Percentiles rank a stretch among this genome's conserved stretches.
Conservation (phyloP, 2,888 invertebrate genomes). For the Galerucella calmariensis region DNA sequence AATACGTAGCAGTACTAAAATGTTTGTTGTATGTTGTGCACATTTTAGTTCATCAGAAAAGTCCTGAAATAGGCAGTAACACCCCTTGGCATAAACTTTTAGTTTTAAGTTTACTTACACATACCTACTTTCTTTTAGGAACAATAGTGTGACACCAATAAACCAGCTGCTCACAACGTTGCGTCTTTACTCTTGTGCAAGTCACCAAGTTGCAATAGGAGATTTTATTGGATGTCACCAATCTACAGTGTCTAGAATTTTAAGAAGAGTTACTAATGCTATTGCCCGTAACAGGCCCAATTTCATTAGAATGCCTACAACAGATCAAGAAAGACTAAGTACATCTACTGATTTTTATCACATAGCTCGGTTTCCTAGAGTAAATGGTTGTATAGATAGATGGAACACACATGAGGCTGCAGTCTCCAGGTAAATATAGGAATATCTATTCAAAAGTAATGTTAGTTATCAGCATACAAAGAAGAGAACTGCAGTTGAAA, state of each 20-base stretch:
- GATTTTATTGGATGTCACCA: conserved; percentile 41
- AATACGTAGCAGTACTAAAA: too few relatives aligned
- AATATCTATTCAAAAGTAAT: conserved; percentile 1
- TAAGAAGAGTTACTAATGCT: conserved; percentile 25
- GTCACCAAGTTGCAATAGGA: conserved; percentile 33
- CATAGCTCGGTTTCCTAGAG: conserved; percentile 25
- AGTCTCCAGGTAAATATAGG: conserved; percentile 20
- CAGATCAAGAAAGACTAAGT: not conserved
- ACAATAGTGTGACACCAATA: conserved; percentile 21
- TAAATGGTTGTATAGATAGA: conserved; percentile 31
- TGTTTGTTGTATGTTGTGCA: too few relatives aligned
- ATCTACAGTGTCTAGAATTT: conserved; percentile 33
- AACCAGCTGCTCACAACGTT: conserved; percentile 36
- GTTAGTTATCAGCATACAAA: not conserved
- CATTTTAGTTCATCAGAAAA: too few relatives aligned
- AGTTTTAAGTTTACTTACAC: not conserved
- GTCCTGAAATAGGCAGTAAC: not conserved
- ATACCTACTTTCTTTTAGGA: conserved; percentile 9
- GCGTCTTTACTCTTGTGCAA: conserved; percentile 37
- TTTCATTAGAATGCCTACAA: too few relatives aligned
- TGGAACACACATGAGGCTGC: conserved; percentile 30
- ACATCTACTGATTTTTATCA: conserved; percentile 4
- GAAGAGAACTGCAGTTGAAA: not conserved
- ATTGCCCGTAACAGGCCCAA: conserved; percentile 11
- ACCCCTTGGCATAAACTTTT: not conserved